Evolutionary conservation across 2,113 vertebrate species (phyloP).

Genomic region (Callipepla californica): DNA sequence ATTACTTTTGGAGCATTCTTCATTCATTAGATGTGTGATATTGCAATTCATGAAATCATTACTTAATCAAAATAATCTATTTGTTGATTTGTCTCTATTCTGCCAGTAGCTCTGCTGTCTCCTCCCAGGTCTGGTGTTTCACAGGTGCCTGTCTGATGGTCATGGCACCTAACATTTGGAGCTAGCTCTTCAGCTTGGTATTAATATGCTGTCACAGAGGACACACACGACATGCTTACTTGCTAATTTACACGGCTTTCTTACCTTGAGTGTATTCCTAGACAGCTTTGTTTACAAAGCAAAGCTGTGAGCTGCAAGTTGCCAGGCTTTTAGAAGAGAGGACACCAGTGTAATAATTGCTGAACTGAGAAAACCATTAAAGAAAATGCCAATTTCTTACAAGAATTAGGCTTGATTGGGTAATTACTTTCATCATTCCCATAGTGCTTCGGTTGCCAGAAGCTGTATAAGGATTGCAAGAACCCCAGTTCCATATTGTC

Average conservation of each 20-base stretch:
- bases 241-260: background rate
- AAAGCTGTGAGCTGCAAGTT: background rate
- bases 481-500: background rate
- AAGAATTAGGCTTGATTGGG: background rate
- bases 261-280: background rate
- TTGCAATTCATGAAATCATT: background rate
- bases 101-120: background rate
- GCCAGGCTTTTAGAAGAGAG: background rate
- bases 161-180: background rate
- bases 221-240: fast-evolving
- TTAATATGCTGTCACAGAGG: background rate
- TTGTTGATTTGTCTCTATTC: background rate
- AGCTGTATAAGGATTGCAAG: background rate
- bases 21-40: background rate
- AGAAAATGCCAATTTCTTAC: background rate
- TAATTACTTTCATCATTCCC: background rate
- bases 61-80: background rate
- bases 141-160: background rate
- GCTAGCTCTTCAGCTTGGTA: background rate
- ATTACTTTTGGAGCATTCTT: too few species aligned
- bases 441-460: background rate
- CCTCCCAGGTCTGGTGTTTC: background rate
- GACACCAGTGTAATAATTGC: background rate
- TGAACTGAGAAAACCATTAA: background rate
- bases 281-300: fast-evolving